Conservation (phyloP, 2,888 invertebrate species). For the Yponomeuta evonymella region DNA sequence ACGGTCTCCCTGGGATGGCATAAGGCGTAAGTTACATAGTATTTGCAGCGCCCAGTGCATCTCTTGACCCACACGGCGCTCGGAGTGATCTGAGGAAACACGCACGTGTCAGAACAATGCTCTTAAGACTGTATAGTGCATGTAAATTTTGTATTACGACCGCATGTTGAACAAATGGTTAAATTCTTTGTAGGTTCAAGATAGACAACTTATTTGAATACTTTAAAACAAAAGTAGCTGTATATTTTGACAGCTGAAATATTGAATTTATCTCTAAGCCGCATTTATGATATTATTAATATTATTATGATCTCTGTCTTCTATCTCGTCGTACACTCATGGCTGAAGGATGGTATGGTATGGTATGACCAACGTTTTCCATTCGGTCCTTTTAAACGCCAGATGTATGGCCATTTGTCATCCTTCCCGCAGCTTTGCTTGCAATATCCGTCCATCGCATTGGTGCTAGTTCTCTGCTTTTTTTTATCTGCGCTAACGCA, state of each 20-base stretch:
- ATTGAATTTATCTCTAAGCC: too few relatives aligned
- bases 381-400: too few relatives aligned
- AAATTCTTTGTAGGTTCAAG: neutral
- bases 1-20: constrained; percentile 48
- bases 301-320: neutral
- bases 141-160: neutral
- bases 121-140: constrained; percentile 21
- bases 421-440: too few relatives aligned
- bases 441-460: too few relatives aligned
- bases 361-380: too few relatives aligned
- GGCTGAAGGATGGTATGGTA: too few relatives aligned
- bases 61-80: constrained; percentile 65
- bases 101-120: constrained; percentile 23
- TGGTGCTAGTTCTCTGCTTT: too few relatives aligned
- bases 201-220: neutral
- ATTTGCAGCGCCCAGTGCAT: constrained; percentile 63
- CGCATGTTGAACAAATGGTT: neutral
- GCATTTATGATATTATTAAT: neutral
- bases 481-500: too few relatives aligned
- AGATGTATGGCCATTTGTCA: too few relatives aligned
- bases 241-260: neutral
- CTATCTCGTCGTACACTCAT: too few relatives aligned
- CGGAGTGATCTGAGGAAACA: constrained; percentile 62
- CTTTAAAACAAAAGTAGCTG: neutral
- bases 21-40: constrained; percentile 37